phyloP scores from a whole-genome alignment of 2,888 invertebrate species.

The Yponomeuta cagnagella region DNA sequence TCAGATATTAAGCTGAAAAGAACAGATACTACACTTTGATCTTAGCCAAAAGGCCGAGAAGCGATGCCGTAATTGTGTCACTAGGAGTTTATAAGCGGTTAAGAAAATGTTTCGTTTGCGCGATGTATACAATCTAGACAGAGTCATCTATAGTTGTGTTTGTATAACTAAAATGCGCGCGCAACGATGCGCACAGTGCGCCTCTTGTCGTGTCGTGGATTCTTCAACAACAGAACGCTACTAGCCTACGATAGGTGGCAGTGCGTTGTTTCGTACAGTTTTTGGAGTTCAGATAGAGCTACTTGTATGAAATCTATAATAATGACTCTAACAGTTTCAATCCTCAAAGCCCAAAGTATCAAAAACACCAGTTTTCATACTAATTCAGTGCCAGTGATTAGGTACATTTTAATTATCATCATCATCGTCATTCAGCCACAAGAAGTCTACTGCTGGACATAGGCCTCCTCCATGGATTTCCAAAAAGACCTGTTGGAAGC shows the following conservation, averaged over 20 bases:
- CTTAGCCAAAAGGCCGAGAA: conserved; percentile 17
- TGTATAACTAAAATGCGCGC: background rate
- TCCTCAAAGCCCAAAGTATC: too few relatives aligned
- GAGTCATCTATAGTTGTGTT: background rate
- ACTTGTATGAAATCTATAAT: background rate
- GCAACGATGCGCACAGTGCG: background rate
- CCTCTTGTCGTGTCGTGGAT: too few relatives aligned
- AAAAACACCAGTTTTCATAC: too few relatives aligned
- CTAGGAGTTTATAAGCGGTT: background rate
- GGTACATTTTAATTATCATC: too few relatives aligned
- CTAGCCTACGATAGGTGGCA: background rate
- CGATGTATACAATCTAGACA: background rate
- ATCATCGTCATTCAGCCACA: too few relatives aligned
- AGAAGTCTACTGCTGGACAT: too few relatives aligned
- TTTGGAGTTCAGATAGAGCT: background rate
- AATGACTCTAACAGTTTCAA: too few relatives aligned
- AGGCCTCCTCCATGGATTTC: too few relatives aligned
- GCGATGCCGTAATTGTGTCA: conserved; percentile 1
- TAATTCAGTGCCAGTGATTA: too few relatives aligned
- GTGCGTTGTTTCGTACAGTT: background rate
- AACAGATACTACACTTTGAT: conserved; percentile 16
- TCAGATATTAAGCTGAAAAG: conserved; percentile 16
- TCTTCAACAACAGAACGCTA: too few relatives aligned
- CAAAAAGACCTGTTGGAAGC: too few relatives aligned
- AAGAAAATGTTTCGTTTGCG: background rate